Percentiles rank a stretch among this genome's conserved stretches.
These are phyloP conservation scores for Drosophila murphyi DNA, from an alignment of 1,140 invertebrate genomes.

Conservation along the genomic window DNA sequence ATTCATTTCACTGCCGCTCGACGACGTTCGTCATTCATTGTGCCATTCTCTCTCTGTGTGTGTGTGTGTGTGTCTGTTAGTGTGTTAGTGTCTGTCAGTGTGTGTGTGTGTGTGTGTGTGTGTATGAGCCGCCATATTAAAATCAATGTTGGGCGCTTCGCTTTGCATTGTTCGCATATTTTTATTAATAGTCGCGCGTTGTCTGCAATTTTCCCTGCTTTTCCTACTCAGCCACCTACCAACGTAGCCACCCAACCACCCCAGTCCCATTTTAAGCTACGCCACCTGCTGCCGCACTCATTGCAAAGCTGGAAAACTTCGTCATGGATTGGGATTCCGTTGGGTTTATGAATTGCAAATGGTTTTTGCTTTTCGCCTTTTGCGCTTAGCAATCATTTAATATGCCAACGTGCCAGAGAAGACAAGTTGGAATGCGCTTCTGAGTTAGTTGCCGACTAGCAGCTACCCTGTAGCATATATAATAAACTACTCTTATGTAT, in stretches of 20 bases:
- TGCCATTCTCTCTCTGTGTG: not conserved
- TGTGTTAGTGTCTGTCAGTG: conserved; percentile 7
- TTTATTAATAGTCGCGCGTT: conserved; percentile 76
- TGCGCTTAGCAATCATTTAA: conserved; percentile 74
- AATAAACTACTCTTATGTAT: too few relatives aligned
- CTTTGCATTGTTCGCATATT: conserved; percentile 74
- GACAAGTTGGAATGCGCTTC: conserved; percentile 20
- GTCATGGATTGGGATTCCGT: conserved; percentile 26
- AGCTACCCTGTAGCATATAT: not conserved
- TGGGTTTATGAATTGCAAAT: conserved; percentile 70
- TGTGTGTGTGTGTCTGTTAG: not conserved
- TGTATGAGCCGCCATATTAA: conserved; percentile 57
- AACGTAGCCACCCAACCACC: conserved; percentile 5
- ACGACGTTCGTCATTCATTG: conserved; percentile 65
- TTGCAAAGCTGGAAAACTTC: conserved; percentile 20
- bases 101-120: conserved; percentile 33
- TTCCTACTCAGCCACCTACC: conserved; percentile 1
- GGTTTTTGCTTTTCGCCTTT: conserved; percentile 66
- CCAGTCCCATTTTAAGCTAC: conserved; percentile 5
- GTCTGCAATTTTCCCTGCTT: conserved; percentile 64
- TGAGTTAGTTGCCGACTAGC: not conserved
- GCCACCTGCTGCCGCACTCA: conserved; percentile 23
- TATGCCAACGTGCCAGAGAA: conserved; percentile 68
- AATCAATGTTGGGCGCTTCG: conserved; percentile 63
- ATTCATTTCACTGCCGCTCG: conserved; percentile 54